Base-by-base conservation (phyloP, 1,140 invertebrate species). In the Parapsyche elsis region DNA sequence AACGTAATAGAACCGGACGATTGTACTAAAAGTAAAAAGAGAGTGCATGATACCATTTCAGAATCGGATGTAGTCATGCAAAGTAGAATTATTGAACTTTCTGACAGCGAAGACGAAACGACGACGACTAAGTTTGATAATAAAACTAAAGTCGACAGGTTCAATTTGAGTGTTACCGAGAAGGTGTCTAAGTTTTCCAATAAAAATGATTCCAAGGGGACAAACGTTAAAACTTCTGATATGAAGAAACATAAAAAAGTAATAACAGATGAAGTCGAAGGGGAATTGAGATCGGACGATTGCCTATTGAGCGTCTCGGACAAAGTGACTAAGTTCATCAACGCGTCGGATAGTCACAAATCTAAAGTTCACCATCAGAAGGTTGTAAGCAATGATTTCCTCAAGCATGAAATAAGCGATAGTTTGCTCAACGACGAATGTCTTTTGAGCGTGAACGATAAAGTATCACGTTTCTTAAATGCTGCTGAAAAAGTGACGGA, bases 1-100 rank as follows among this genome's bases (percentile, higher is more conserved):
- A 89, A 91, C 81, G 90, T 94, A 0, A 91, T 89, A 84, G 93
- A 94, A 88, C 93, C 93, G 12, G 93, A 94, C 77, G 93, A 94
- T 84, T 90, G 90, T 75, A 86, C 85, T 24, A 84, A 83, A 23
- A 87, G 85, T 64, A 85, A 87, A 83, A 80, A 81, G 21, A 82
- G 83, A 78, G 53, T 82, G 16, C 83, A 88, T 83, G 84, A 87
- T 24, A 88, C 88, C 78, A 88, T 89, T 73, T 84, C 89, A 86
- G 86, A 90, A 87, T 84, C 86, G 80, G 86, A 89, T 84, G 84
- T 88, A 45, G 87, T 85, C 5, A 87, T 90, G 14, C 70, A 81
- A 21, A 71, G 77, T 83, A 89, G 89, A 78, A 90, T 91, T 79
- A 88, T 90, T 9, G 90, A 91, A 85, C 87, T 91, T 80, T 87